phyloP scores from a whole-genome alignment of 2,888 invertebrate species.

The Lypha dubia region DNA sequence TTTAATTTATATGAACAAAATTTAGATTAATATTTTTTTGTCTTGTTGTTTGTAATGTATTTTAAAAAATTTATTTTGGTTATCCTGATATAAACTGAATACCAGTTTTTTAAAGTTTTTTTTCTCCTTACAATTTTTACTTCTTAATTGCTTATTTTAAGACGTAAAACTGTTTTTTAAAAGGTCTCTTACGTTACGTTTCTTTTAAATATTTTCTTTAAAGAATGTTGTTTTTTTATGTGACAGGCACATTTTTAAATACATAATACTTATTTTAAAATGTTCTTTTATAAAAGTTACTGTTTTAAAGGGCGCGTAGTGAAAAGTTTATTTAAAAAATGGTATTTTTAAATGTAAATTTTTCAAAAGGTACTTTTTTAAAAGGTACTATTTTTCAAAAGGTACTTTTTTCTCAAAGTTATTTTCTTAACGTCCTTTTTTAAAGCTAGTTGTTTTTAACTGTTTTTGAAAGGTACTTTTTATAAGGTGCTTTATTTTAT shows the following conservation, averaged over 20 bases:
- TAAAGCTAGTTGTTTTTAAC: no score
- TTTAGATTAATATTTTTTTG: background rate
- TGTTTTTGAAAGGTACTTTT: background rate
- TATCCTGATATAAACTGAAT: background rate
- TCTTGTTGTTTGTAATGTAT: background rate
- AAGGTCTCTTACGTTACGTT: no score
- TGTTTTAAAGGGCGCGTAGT: background rate
- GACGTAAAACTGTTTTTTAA: no score
- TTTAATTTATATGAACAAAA: no score
- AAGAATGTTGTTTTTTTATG: no score
- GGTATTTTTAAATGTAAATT: no score
- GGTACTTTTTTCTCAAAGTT: slow-evolving; percentile 2
- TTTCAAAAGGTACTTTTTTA: background rate
- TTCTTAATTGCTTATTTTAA: no score
- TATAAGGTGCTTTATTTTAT: background rate
- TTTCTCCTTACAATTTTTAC: no score
- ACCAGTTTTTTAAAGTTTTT: background rate
- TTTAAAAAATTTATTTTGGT: background rate
- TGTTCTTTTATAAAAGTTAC: background rate
- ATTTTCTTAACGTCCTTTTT: background rate
- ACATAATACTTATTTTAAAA: background rate
- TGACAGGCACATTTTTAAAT: background rate
- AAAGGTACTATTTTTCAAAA: background rate
- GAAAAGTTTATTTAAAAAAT: no score
- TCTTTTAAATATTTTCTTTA: no score